phyloP scores from a whole-genome alignment of 2,888 invertebrate genomes.

The Leucophenga montana region DNA sequence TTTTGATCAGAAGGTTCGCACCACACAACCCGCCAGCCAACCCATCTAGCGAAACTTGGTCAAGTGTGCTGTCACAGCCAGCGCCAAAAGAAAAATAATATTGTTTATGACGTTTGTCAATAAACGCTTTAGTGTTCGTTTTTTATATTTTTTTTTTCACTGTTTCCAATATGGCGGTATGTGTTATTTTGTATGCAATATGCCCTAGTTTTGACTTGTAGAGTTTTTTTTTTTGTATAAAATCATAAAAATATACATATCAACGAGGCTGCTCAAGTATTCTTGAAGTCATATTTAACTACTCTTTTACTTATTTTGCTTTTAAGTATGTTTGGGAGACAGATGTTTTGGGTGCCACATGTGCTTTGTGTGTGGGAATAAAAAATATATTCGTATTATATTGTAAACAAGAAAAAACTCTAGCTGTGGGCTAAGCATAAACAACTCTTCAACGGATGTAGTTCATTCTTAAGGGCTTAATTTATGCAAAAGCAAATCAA shows the following conservation, averaged over 20 bases:
- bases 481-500: too few relatives aligned
- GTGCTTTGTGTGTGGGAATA: too few relatives aligned
- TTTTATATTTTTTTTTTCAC: background rate
- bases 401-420: too few relatives aligned
- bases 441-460: too few relatives aligned
- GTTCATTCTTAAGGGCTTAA: too few relatives aligned
- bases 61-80: slow-evolving; percentile 48
- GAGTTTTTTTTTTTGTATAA: too few relatives aligned
- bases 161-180: background rate
- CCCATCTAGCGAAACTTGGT: slow-evolving; percentile 51
- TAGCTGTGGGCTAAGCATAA: too few relatives aligned
- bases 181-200: slow-evolving; percentile 3
- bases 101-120: slow-evolving; percentile 25
- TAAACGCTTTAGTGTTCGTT: background rate
- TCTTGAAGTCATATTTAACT: too few relatives aligned
- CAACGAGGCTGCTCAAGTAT: too few relatives aligned
- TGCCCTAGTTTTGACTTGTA: background rate
- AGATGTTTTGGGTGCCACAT: too few relatives aligned
- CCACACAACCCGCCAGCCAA: slow-evolving; percentile 35
- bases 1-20: too few relatives aligned
- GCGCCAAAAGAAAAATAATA: slow-evolving; percentile 51
- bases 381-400: background rate
- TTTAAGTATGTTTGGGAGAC: slow-evolving; percentile 4
- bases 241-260: too few relatives aligned
- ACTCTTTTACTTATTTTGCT: background rate